Base-by-base conservation (phyloP, 2,113 vertebrate genomes). In the Ranitomeya variabilis region DNA sequence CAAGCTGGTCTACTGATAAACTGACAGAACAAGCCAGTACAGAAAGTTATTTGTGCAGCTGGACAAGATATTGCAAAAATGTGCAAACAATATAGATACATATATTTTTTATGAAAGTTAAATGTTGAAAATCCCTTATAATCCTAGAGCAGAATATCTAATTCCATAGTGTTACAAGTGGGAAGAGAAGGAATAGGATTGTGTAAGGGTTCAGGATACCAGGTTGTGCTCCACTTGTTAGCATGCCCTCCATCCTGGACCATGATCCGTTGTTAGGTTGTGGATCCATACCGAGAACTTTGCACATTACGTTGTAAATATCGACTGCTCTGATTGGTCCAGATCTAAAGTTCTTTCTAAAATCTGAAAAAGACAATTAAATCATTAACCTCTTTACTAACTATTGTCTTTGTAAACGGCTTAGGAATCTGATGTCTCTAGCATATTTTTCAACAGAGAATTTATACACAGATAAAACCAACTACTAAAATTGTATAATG, bases 191-290 rank as follows among this genome's bases (percentile, higher is more conserved):
- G 9, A 18, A 10, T 45, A 59, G 69, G 21, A 87, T 1, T 15
- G 77, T 18, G 8, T 13, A 37, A 19, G 45, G 2, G 6, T 80
- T 26, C 10, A 87, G 1, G 0, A 4, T 67, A 45, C 23, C 10
- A 0, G 87, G 83, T 0, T 3, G 64, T 3, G 91, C 90, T n/a
- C 73, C 92, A 67, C 87, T 91, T 15, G 55, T 95, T 86, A 99
- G 92, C 93, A 99, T 95, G 90, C 93, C 95, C 86, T 95, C 91
- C 83, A 99, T 97, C 85, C 96, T 93, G 90, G 97, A 95, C 98
- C 98, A 99, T 89, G 98, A 98, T 37, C 98, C 98, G 0, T 99
- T 99, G 92, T 99, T 99, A 86, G 98, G 97, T 92, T 97, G 92
- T 0, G 98, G 96, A 19, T 94, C 18, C 23, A 99, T 90, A 81